Base-by-base conservation (phyloP, 2,888 invertebrate species). In the Dynastes tityus region DNA sequence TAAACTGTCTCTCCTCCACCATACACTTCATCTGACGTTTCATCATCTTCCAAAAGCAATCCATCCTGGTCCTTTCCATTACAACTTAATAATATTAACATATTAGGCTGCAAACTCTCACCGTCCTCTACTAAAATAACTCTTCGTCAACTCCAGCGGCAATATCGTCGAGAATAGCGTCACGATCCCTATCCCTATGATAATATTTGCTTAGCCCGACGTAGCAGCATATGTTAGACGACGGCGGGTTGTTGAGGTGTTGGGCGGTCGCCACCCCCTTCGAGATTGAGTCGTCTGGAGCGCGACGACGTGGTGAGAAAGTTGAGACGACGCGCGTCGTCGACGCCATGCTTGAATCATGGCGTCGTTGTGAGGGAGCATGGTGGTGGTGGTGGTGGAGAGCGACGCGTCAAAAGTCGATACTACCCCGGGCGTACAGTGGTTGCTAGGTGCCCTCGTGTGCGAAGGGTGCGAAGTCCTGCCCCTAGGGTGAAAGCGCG, bases 311-410 rank as follows among this genome's bases (percentile, higher is more conserved):
- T 22, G 22, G 55, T 58, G 55, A 58, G 55, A 58, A 58, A 58
- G 55, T 58, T 16, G 16, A 58, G 55, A 40, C 73, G 55, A 74
- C 55, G 55, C 73, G 51, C 68, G 68, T 76, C 68, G 68, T 76
- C 81, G 79, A 71, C 82, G 82, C 82, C 82, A 82, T 82, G 77
- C 80, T 80, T 80, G 78, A 82, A 82, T 61, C 80, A 82, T 82
- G 82, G 82, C 82, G 82, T 81, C 81, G 68, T 51, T 51, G 27
- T 45, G 61, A 27, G 27, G 45, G 45, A 45, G 11, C 11, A 45
- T 45, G 45, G 45, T 45, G 45, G 40, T 40, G 37, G 64, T n/a
- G 65, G 37, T n/a, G 68, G 49, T 51, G 51, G 68, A 40, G 40
- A 16, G 65, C 40, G 65, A 67, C 65, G 45, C 55, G 8, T 58